These are phyloP conservation scores for Agrilus planipennis DNA, from an alignment of 1,140 invertebrate species.

Conservation along the genomic window DNA sequence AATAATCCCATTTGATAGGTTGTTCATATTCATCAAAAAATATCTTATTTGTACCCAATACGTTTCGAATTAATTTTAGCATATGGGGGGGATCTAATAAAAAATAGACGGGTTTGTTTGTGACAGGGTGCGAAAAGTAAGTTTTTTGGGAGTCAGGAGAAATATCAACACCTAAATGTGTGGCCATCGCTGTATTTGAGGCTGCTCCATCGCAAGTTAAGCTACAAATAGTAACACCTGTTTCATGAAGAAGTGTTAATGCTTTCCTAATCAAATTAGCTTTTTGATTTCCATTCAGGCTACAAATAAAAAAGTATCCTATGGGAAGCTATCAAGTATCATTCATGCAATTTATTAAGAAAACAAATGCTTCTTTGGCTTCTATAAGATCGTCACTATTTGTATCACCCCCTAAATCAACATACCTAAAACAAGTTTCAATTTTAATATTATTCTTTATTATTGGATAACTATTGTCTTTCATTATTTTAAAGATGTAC, in stretches of 20 bases:
- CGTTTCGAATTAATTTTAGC: slow-evolving; percentile 31
- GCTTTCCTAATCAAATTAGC: slow-evolving; percentile 20
- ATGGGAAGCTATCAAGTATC: slow-evolving; percentile 25
- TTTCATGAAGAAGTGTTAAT: slow-evolving; percentile 16
- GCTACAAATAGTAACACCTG: slow-evolving; percentile 14
- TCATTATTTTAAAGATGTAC: no score
- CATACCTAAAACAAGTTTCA: slow-evolving; percentile 6
- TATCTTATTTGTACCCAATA: slow-evolving; percentile 19
- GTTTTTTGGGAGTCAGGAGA: slow-evolving; percentile 8
- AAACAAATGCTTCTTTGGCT: slow-evolving; percentile 26
- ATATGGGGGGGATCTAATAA: slow-evolving; percentile 32
- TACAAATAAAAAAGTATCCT: slow-evolving; percentile 20
- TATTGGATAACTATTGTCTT: no score
- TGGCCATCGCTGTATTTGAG: slow-evolving; percentile 10
- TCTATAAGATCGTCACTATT: slow-evolving; percentile 3
- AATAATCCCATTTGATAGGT: slow-evolving; percentile 5
- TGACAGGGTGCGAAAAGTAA: slow-evolving; percentile 25
- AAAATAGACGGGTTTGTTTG: slow-evolving; percentile 18
- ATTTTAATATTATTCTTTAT: no score
- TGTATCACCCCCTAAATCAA: neutral
- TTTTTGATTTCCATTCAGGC: slow-evolving; percentile 15
- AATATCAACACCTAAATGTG: slow-evolving; percentile 22
- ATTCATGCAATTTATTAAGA: no score
- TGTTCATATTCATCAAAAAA: slow-evolving; percentile 13
- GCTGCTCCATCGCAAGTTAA: slow-evolving; percentile 10